Evolutionary conservation across 1,140 invertebrate genomes (phyloP), one percentile per base, ranked within the genome.

Genomic region (Rhynchophorus ferrugineus): DNA sequence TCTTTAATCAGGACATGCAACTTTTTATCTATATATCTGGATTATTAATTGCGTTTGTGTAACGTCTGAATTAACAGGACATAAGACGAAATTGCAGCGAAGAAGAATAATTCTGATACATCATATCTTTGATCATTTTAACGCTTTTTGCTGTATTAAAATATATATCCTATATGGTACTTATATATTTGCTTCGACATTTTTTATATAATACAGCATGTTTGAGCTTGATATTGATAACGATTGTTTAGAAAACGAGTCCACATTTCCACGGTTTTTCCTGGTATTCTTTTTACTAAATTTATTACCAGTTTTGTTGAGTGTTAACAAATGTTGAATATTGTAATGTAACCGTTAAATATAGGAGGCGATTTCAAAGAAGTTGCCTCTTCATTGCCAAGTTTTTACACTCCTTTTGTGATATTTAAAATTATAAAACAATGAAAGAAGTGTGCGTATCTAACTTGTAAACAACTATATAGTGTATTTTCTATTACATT

Each of bases 361-460:
- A 3, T 18, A 41, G n/a, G 16, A 18, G 22, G 21, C 9, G 20
- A 11, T 13, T 34, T 44, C 11, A 18, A 18, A 29, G 20, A 29
- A 29, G 43, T 19, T n/a, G n/a, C 16, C n/a, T 44, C 11, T n/a
- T 21, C n/a, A 33, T 44, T 44, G 43, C 43, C 43, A 44, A 44
- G 43, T 44, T 29, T n/a, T n/a, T 13, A 44, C 43, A 44, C 7
- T 34, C 43, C 29, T 38, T 19, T 29, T 44, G 43, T 44, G 43
- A 44, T 44, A 44, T 41, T 41, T 17, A 44, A 44, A 44, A 29
- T 44, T 44, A 3, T 3, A 44, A 44, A 44, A 24, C 16, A 34
- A 21, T 29, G 14, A 44, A 44, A 44, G 29, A 24, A 44, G 20
- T 21, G 14, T 11, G 38, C 18, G 24, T 29, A 18, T 41, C 11